phyloP scores from a whole-genome alignment of 2,797 vertebrate genomes.

The Balearica regulorum region DNA sequence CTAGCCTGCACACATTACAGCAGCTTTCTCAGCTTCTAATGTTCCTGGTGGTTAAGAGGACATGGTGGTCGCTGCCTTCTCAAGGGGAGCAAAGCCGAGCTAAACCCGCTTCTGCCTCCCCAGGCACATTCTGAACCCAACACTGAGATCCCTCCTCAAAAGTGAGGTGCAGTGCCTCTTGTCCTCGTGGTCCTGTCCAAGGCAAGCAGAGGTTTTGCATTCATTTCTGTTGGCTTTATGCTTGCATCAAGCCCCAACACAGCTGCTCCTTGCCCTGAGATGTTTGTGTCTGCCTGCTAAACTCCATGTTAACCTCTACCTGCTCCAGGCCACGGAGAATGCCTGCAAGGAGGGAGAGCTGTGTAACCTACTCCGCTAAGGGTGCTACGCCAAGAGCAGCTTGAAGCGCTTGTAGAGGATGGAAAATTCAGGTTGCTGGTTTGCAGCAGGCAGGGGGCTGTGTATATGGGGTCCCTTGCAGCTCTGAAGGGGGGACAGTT shows the following conservation, averaged over 20 bases:
- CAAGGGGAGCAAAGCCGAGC: not conserved
- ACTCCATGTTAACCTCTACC: not conserved
- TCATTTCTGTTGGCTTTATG: not conserved
- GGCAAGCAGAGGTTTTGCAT: not conserved
- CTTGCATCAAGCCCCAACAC: not conserved
- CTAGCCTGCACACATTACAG: not conserved
- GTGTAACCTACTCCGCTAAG: not conserved
- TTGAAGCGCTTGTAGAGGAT: not conserved
- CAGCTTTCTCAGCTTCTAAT: not conserved
- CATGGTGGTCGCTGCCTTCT: not conserved
- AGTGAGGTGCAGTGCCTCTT: not conserved
- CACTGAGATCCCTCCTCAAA: accelerated
- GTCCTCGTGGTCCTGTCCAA: not conserved
- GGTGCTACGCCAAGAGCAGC: not conserved
- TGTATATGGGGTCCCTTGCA: not conserved
- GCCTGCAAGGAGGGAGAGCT: not conserved
- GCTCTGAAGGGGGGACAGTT: not conserved
- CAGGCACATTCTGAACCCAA: not conserved
- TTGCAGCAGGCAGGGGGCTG: not conserved
- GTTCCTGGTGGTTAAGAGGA: not conserved
- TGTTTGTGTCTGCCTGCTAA: not conserved
- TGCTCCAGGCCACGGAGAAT: not conserved
- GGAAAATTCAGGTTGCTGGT: not conserved
- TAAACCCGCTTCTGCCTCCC: not conserved
- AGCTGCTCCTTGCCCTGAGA: not conserved